Conservation (phyloP, 2,888 invertebrate species). For the Globia sparganii region DNA sequence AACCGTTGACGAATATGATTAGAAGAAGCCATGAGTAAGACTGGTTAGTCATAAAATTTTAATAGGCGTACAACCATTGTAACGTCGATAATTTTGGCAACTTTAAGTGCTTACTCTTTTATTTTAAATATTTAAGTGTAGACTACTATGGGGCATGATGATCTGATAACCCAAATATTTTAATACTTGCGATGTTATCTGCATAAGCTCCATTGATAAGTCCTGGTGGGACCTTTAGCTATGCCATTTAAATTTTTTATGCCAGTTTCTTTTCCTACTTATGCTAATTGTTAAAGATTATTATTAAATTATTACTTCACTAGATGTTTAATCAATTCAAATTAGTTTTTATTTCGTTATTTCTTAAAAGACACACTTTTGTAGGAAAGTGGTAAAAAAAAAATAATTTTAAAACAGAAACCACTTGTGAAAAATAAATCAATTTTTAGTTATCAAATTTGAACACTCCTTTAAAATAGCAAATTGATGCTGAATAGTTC, state of each 20-base stretch:
- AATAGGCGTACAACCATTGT: not conserved
- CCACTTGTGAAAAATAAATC: conserved; percentile 10
- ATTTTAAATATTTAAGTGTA: not conserved
- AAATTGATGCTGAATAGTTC: conserved; percentile 60
- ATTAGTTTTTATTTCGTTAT: not conserved
- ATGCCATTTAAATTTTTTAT: not conserved
- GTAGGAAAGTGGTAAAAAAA: not conserved
- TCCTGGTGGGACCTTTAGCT: not conserved
- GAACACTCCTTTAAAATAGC: conserved; percentile 41
- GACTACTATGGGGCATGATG: not conserved
- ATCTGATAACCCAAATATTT: conserved; percentile 1
- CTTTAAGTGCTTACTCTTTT: not conserved
- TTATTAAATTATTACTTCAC: not conserved
- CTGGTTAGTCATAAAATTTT: not conserved
- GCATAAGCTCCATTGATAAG: not conserved
- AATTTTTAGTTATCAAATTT: conserved; percentile 24
- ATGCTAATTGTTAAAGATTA: not conserved
- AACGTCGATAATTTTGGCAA: not conserved
- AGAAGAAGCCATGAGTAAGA: not conserved
- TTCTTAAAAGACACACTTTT: not conserved
- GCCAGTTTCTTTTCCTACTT: too few species aligned
- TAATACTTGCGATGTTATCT: not conserved
- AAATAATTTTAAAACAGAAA: not conserved
- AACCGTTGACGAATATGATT: not conserved
- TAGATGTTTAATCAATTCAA: not conserved